Evolutionary conservation across 1,140 invertebrate species (phyloP).

Genomic region (Papilio polytes): DNA sequence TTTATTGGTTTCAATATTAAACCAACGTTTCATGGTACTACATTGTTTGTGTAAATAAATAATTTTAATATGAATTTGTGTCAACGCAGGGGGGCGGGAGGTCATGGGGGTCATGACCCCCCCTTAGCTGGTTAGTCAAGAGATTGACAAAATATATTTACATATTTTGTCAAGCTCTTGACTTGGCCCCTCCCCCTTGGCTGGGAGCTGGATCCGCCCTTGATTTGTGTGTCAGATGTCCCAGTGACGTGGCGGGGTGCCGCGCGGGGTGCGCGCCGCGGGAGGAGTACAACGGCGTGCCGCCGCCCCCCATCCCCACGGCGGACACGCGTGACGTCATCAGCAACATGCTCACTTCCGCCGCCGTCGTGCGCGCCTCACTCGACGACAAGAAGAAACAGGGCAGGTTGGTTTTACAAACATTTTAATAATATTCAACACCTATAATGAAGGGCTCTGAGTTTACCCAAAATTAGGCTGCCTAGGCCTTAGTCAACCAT

Average conservation of each 20-base stretch:
- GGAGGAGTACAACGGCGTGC: constrained; percentile 84
- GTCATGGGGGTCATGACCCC: too few relatives aligned
- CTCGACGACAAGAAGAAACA: constrained; percentile 53
- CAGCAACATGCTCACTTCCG: constrained; percentile 53
- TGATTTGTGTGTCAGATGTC: constrained; percentile 86
- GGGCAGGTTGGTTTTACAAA: constrained; percentile 60
- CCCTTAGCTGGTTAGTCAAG: too few relatives aligned
- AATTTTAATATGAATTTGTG: too few relatives aligned
- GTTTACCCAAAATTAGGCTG: too few relatives aligned
- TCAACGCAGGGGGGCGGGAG: too few relatives aligned
- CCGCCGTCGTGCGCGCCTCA: constrained; percentile 84
- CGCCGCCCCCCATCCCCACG: constrained; percentile 70
- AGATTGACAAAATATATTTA: too few relatives aligned
- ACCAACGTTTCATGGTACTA: background rate
- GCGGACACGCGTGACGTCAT: constrained; percentile 48
- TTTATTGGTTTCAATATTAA: background rate
- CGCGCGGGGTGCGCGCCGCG: constrained; percentile 83
- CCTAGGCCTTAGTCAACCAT: too few relatives aligned
- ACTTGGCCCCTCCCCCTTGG: too few relatives aligned
- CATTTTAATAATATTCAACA: too few relatives aligned
- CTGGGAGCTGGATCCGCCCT: too few relatives aligned
- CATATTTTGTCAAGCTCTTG: too few relatives aligned
- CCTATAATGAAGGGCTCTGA: too few relatives aligned
- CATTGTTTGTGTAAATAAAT: constrained; percentile 1
- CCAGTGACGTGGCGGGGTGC: constrained; percentile 84